Percentiles rank a stretch among this genome's conserved stretches.
These are phyloP conservation scores for Saguinus imperator DNA, from an alignment of 2,113 vertebrate genomes.

Conservation along the genomic window DNA sequence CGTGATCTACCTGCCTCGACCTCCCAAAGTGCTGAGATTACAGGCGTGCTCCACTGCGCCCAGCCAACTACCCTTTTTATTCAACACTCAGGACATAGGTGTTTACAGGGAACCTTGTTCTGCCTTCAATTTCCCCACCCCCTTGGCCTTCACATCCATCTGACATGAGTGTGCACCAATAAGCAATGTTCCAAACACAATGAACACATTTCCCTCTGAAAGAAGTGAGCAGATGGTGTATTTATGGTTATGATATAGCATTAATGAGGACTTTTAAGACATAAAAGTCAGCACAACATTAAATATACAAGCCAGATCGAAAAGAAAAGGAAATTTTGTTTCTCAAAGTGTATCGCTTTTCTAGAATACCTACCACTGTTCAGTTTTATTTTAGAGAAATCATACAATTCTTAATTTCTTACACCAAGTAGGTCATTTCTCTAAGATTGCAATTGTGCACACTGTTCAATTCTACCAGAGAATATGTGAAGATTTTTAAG, in stretches of 20 bases:
- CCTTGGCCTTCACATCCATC: not conserved
- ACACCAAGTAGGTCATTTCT: not conserved
- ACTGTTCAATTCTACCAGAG: not conserved
- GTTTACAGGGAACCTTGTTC: fast-evolving
- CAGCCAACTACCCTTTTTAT: too few species aligned
- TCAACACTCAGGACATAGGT: not conserved
- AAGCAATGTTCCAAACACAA: not conserved
- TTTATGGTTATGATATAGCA: not conserved
- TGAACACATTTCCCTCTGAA: fast-evolving
- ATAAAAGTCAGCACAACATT: not conserved
- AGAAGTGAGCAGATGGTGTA: not conserved
- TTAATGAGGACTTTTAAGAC: not conserved
- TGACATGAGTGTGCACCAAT: not conserved
- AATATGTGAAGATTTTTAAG: not conserved
- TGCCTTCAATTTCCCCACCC: too few species aligned
- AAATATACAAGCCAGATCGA: not conserved
- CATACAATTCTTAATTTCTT: not conserved
- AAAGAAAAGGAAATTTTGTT: not conserved
- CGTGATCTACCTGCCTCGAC: too few species aligned
- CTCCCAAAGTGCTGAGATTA: too few species aligned
- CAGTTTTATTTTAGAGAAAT: not conserved
- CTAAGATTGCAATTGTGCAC: fast-evolving
- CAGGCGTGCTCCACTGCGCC: too few species aligned
- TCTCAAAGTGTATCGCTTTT: not conserved
- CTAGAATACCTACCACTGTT: not conserved